A percentile compares a stretch with the other conserved stretches of the same genome.
These are phyloP conservation scores for Drosophila silvestris DNA, from an alignment of 2,888 invertebrate species.

Conservation along the genomic window DNA sequence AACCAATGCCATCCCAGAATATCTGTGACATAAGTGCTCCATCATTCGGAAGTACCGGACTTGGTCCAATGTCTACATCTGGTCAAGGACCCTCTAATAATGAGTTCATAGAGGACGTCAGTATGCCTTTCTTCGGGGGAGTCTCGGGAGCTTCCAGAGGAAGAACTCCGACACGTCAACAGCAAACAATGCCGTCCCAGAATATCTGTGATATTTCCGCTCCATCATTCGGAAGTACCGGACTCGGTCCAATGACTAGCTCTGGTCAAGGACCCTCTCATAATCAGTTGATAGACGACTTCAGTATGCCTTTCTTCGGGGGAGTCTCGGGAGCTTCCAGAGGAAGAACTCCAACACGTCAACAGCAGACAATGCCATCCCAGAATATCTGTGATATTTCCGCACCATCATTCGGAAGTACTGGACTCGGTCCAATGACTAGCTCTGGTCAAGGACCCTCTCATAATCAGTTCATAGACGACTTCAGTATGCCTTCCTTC, in stretches of 20 bases:
- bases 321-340: not conserved
- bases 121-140: not conserved
- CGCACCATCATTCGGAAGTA: slow-evolving; percentile 4
- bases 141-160: not conserved
- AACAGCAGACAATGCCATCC: not conserved
- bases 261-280: fast-evolving
- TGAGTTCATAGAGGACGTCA: not conserved
- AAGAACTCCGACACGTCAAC: not conserved
- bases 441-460: not conserved
- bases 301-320: not conserved
- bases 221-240: not conserved
- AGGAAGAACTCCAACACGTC: not conserved
- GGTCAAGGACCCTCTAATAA: fast-evolving
- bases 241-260: not conserved
- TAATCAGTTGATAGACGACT: not conserved
- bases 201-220: not conserved
- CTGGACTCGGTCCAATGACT: not conserved
- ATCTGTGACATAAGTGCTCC: not conserved
- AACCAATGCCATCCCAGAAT: not conserved
- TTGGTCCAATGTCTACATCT: not conserved
- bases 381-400: slow-evolving; percentile 12
- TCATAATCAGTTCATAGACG: not conserved
- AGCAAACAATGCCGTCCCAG: not conserved
- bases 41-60: not conserved
- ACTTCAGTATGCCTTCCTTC: not conserved